These are phyloP conservation scores for Coreius guichenoti DNA, from an alignment of 2,797 vertebrate genomes.

Conservation along the genomic window DNA sequence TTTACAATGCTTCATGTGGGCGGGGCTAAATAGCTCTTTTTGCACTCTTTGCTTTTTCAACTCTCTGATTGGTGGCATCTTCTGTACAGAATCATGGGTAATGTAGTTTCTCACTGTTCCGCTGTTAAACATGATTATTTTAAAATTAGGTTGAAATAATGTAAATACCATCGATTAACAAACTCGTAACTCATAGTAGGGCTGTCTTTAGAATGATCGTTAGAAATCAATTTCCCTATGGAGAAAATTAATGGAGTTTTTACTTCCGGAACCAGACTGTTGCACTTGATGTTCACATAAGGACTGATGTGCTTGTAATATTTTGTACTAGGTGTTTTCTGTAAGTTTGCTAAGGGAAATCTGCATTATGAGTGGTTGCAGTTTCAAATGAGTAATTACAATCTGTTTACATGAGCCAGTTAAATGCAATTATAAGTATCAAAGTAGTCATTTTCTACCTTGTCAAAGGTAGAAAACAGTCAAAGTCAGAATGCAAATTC, in stretches of 20 bases:
- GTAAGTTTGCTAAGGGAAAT: background rate
- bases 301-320: background rate
- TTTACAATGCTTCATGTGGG: no score
- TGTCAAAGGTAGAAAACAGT: constrained; percentile 22
- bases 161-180: no score
- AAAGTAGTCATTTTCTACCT: constrained; percentile 35
- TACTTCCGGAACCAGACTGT: background rate
- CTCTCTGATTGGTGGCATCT: no score
- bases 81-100: no score
- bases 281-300: background rate
- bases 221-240: no score
- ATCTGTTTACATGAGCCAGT: constrained; percentile 17
- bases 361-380: background rate
- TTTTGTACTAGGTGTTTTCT: background rate
- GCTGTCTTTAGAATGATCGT: no score
- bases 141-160: no score
- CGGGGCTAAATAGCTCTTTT: no score
- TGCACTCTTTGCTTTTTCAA: no score
- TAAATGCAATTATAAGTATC: constrained; percentile 47
- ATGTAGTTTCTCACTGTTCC: no score
- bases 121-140: no score
- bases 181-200: no score
- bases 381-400: constrained; percentile 32
- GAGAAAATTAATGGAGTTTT: background rate
- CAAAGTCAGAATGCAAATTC: background rate